These are phyloP conservation scores for Eolophus roseicapilla DNA, from an alignment of 2,113 vertebrate species.

Conservation along the genomic window DNA sequence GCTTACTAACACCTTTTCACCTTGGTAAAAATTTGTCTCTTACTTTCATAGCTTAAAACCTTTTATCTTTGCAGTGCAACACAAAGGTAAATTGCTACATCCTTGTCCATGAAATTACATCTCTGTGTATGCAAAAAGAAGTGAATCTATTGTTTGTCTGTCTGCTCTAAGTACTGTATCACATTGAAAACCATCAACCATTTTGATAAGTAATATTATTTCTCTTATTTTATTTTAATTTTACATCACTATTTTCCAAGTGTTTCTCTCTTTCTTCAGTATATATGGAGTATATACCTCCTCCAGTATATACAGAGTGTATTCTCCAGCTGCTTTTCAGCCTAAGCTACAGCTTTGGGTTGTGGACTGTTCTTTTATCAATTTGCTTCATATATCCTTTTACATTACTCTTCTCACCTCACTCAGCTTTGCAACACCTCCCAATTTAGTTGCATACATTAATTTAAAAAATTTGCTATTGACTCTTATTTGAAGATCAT, in stretches of 20 bases:
- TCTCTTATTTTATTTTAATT: background rate
- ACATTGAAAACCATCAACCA: background rate
- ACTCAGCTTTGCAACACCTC: background rate
- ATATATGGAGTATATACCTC: background rate
- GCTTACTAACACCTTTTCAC: background rate
- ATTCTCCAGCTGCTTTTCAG: background rate
- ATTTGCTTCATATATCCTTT: background rate
- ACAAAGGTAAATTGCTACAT: background rate
- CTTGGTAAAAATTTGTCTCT: background rate
- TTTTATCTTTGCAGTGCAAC: background rate
- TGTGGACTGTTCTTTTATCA: background rate
- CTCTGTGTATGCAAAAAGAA: background rate
- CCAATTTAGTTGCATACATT: constrained; percentile 39
- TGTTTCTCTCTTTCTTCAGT: background rate
- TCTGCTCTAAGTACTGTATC: background rate
- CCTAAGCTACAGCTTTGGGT: background rate
- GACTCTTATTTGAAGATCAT: constrained; percentile 44
- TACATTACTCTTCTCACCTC: background rate
- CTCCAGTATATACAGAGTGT: background rate
- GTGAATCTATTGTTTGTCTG: background rate
- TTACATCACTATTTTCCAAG: background rate
- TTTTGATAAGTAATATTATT: background rate
- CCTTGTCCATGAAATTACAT: background rate
- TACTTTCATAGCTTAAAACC: background rate
- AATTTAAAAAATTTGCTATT: constrained; percentile 56